phyloP scores from a whole-genome alignment of 2,888 invertebrate genomes.

The Cheilosia grossa region DNA sequence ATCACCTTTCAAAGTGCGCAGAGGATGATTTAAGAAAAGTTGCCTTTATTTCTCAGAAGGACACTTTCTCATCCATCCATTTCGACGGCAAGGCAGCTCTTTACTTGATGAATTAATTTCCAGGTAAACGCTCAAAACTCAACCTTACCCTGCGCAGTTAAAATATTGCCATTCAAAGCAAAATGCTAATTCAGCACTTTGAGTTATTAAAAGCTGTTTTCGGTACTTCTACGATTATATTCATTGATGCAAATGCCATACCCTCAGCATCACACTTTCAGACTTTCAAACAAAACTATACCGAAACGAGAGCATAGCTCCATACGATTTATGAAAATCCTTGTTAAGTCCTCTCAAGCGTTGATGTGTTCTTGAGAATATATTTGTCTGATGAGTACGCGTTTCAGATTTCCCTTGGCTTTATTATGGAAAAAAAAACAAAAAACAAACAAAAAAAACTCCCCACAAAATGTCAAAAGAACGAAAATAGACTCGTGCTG shows the following conservation, averaged over 20 bases:
- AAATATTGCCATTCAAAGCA: slow-evolving; percentile 2
- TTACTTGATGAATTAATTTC: slow-evolving; percentile 12
- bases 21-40: too few relatives aligned
- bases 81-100: too few relatives aligned
- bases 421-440: slow-evolving; percentile 41
- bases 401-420: slow-evolving; percentile 4
- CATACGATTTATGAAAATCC: slow-evolving; percentile 4
- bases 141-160: neutral
- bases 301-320: neutral
- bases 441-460: neutral
- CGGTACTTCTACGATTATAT: neutral
- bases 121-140: slow-evolving; percentile 17
- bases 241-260: neutral
- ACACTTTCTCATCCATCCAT: too few relatives aligned
- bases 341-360: slow-evolving; percentile 19
- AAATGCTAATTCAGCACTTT: slow-evolving; percentile 32
- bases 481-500: slow-evolving; percentile 16
- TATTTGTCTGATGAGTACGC: slow-evolving; percentile 8
- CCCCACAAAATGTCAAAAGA: slow-evolving; percentile 9
- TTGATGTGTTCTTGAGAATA: slow-evolving; percentile 17
- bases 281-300: neutral
- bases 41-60: too few relatives aligned
- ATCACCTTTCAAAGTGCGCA: too few relatives aligned
- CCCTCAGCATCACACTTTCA: neutral
- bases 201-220: slow-evolving; percentile 32